Percentiles rank a stretch among this genome's conserved stretches.
Conservation (phyloP, 2,888 invertebrate genomes). For the Petrolisthes cinctipes region DNA sequence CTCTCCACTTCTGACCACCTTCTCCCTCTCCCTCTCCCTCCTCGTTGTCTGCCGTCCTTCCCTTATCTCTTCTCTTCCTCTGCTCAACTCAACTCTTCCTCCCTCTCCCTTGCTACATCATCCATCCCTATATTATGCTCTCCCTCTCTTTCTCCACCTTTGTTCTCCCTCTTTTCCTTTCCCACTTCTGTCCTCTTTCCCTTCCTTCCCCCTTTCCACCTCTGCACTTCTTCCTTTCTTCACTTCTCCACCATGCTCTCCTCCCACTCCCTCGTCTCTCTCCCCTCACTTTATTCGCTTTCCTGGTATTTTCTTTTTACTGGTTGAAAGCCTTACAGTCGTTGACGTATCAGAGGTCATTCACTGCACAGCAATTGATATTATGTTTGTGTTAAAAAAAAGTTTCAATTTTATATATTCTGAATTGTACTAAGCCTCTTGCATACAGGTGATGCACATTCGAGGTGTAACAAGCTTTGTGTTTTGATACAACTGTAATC, state of each 20-base stretch:
- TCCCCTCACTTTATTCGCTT: background rate
- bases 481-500: too few species aligned
- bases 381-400: too few species aligned
- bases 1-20: background rate
- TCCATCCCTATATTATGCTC: background rate
- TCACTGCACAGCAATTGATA: too few species aligned
- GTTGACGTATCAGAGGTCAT: too few species aligned
- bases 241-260: background rate
- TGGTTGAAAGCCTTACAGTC: too few species aligned
- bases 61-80: conserved; percentile 1
- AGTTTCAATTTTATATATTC: too few species aligned
- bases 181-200: background rate
- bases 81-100: background rate
- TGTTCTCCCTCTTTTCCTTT: conserved; percentile 2
- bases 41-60: background rate
- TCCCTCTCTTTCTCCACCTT: too few species aligned
- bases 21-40: background rate
- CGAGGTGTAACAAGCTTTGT: too few species aligned
- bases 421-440: too few species aligned
- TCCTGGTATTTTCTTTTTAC: background rate
- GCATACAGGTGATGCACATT: too few species aligned
- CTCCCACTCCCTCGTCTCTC: background rate
- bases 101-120: background rate
- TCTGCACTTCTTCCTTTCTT: background rate
- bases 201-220: background rate